Base-by-base conservation (phyloP, 2,113 vertebrate genomes). In the Vicugna pacos region DNA sequence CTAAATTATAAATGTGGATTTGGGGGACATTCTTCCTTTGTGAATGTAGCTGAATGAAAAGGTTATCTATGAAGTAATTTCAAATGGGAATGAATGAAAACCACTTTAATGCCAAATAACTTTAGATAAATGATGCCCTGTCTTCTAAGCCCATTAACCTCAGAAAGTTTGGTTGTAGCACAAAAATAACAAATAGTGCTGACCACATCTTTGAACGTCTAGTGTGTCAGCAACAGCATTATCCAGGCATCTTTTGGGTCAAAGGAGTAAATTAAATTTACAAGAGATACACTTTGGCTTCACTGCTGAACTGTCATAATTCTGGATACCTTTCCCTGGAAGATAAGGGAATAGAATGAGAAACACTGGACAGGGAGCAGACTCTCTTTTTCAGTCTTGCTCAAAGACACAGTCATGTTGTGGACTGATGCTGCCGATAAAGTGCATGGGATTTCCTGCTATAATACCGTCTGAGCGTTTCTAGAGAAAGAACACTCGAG, bases 191-290 rank as follows among this genome's bases (percentile, higher is more conserved):
- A 70, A 90, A 85, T 56, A 38, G 28, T 70, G 11, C 86, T 69
- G 35, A 91, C 19, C 76, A 26, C 35, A 91, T 64, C 48, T 86
- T 93, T 89, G 65, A 89, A 85, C 77, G 62, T 85, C 38, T 3
- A 92, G 10, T 35, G 48, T 89, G 42, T 91, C 86, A 82, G 48
- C 64, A 75, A 83, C 5, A 95, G 35, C 19, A 86, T 64, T 50
- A 62, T n/a, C 19, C 22, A 85, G 69, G 17, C 54, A 67, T 60
- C 50, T 90, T 83, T 69, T 54, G 72, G 56, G 60, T 92, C 54
- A 95, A 77, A 91, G 19, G 76, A 96, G 35, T 76, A 83, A 92
- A 91, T 91, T 95, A 92, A 92, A 84, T 50, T 88, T 79, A 77
- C 2, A 88, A 90, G 56, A 96, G 65, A 76, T 65, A 88, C 91